Base-by-base conservation (phyloP, 2,113 vertebrate genomes). In the Desmodus rotundus region DNA sequence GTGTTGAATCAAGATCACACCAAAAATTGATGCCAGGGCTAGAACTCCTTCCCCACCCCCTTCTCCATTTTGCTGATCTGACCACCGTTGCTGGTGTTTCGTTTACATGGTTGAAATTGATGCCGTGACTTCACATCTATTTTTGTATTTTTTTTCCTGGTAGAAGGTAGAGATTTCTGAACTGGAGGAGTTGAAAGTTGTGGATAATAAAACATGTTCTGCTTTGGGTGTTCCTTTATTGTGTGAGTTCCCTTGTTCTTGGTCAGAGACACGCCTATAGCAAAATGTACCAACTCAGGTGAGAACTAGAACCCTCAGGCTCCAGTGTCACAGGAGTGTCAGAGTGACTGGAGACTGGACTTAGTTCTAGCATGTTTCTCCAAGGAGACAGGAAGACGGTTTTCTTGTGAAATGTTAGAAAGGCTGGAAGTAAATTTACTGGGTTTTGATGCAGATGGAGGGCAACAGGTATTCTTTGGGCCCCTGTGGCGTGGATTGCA, bases 281-380 rank as follows among this genome's bases (percentile, higher is more conserved):
- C 52, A 93, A 93, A 83, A 82, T 36, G 52, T 78, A 70, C 56
- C 0, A 0, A 87, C 72, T 90, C 52, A 91, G 73, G 77, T 87
- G 95, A 92, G 92, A 87, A 92, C 70, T 61, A n/a, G 76, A 89
- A 87, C 84, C 70, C 43, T 33, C 92, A 85, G 43, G 95, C 47
- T 36, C 82, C 73, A 36, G 67, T 1, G 6, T 87, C 68, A 82
- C n/a, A 33, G 0, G 70, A 56, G n/a, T 65, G 38, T 86, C 26
- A 4, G 41, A 82, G 68, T 90, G 43, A 2, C 87, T 88, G 87
- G 85, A 89, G 56, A 92, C 26, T 15, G 52, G 73, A 56, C 78
- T 91, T 86, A n/a, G 77, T 96, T 87, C 50, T 24, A 72, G 88
- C 94, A 56, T 83, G 93, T 83, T 95, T 81, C 82, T 61, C 70